Base-by-base conservation (phyloP, 2,888 invertebrate genomes). In the Nomada ruficornis region DNA sequence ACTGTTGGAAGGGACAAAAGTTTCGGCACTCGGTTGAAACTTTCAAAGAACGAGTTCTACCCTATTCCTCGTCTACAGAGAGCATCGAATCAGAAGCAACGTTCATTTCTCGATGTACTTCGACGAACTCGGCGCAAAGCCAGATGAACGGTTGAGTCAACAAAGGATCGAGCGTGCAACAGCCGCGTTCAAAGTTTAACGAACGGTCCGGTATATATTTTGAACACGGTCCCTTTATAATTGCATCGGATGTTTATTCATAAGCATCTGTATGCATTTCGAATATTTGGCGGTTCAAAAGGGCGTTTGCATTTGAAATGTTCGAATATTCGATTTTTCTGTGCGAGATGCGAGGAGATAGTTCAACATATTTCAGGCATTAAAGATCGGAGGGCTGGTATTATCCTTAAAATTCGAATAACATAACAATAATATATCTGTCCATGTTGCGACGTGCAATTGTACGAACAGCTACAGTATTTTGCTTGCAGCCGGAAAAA, bases 181-280 rank as follows among this genome's bases (percentile, higher is more conserved):
- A 72, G 47, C 59, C 47, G 55, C 23, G 63, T 60, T 74, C 44
- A 18, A 74, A 74, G 69, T 79, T 79, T 47, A 74, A 69, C 64
- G 64, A 59, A n/a, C 50, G 73, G 55, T 5, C 63, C 57, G 54
- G n/a, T 36, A 26, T 57, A 72, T 52, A 68, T 68, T 72, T 62
- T 44, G 71, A 52, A 67, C 65, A 52, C 18, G 57, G 54, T 63
- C 52, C 68, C 44, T 26, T 36, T 50, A 57, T 72, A 77, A 80
- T 77, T 80, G 67, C 68, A n/a, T 68, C 47, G 59, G 20, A 77
- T 77, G 80, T 80, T 62, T 80, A 80, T 80, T 80, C 77, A 77
- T 80, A 72, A 5, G 47, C 47, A 47, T 47, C 47, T 47, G 47
- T 15, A 47, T 15, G 47, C 47, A 0, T 47, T 15, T 11, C 15